Percentiles rank a stretch among this genome's conserved stretches.
phyloP scores from a whole-genome alignment of 2,113 vertebrate species.

The Neolamprologus fasciatus region DNA sequence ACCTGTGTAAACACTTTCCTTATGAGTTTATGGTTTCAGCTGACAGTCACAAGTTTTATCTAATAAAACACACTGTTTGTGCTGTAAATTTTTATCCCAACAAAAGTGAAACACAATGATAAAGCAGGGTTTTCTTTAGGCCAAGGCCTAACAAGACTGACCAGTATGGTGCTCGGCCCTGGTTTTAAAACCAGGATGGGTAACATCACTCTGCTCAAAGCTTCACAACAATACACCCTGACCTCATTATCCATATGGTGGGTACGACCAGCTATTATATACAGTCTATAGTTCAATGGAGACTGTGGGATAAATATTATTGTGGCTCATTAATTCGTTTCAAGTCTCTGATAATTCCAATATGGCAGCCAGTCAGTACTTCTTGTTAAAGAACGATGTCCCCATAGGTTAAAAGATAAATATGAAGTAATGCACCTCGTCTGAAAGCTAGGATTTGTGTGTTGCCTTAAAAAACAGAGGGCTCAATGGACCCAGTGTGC shows the following conservation, averaged over 20 bases:
- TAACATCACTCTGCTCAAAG: background rate
- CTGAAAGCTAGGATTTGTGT: background rate
- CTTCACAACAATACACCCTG: background rate
- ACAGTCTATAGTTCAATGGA: background rate
- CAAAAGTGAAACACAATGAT: accelerated
- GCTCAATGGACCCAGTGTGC: constrained; percentile 35
- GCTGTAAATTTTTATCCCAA: background rate
- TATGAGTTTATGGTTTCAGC: background rate
- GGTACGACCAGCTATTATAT: background rate
- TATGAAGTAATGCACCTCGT: background rate
- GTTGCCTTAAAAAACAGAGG: background rate
- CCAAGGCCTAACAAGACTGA: background rate
- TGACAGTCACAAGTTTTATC: background rate
- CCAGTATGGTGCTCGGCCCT: background rate
- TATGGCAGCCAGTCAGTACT: background rate
- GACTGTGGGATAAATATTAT: background rate
- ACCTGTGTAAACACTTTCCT: background rate
- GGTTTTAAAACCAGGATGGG: background rate
- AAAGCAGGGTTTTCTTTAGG: background rate
- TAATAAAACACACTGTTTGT: background rate
- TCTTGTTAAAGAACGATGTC: background rate
- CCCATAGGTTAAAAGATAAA: background rate
- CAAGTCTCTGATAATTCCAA: background rate
- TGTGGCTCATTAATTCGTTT: background rate
- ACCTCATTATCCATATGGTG: background rate